Evolutionary conservation across 2,113 vertebrate genomes (phyloP), one percentile per base, ranked within the genome.

Genomic region (Hippocampus comes): DNA sequence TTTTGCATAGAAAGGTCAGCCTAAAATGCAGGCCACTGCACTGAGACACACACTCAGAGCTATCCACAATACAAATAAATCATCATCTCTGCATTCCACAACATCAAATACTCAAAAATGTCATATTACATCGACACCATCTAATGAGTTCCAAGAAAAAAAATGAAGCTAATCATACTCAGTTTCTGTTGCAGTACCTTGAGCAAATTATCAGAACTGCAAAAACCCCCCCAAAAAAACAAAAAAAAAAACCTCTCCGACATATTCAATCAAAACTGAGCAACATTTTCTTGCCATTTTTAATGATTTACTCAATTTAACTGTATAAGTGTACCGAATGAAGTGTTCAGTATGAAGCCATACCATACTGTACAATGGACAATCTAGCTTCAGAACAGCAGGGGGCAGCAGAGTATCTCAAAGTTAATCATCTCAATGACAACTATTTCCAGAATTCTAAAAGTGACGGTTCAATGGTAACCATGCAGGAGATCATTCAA

Each of bases 401-500:
- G 90, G 78, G 83, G 89, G 84, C 82, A 87, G 78, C 79, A 86
- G 27, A 82, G 75, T 66, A 42, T 66, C n/a, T 23, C 34, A 14
- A 66, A 20, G 38, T 9, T 9, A 63, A 61, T 68, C 18, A 14
- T 38, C 18, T 65, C 49, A 66, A 70, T 60, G 46, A 73, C 64
- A 63, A 43, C 10, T 25, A 49, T 60, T 72, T 51, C 38, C 65
- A 78, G 68, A 9, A 61, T 78, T 49, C 80, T 67, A 10, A 30
- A 67, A 79, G 67, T 78, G 59, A 72, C 18, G 63, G 78, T 74
- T 64, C 67, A 75, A 34, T 70, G 65, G 71, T 73, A 73, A 78
- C 69, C 89, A 88, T 89, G 84, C 88, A 81, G 76, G 76, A 69
- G 65, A 71, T 82, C 80, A 82, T 81, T 78, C 77, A 82, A 72